A percentile compares a stretch with the other conserved stretches of the same genome.
phyloP scores from a whole-genome alignment of 1,140 invertebrate species.

The Psix sp. region DNA sequence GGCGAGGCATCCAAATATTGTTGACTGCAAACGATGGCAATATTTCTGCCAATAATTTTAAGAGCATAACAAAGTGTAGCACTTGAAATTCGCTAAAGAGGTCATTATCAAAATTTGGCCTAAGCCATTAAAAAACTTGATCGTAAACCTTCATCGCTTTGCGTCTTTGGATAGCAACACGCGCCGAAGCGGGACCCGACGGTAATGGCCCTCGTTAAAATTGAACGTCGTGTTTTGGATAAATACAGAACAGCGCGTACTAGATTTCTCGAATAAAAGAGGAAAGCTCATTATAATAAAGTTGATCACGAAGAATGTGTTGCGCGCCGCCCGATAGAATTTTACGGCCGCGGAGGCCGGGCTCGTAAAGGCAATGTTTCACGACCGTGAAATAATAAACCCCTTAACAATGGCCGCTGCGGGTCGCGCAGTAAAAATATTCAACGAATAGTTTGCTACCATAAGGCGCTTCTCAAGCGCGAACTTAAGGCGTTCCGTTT shows the following conservation, averaged over 20 bases:
- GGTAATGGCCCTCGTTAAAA: conserved; percentile 54
- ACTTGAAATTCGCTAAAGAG: too few relatives aligned
- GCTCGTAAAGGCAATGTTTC: conserved; percentile 63
- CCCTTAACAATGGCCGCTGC: conserved; percentile 58
- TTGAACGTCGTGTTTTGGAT: conserved; percentile 53
- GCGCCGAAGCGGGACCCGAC: conserved; percentile 16
- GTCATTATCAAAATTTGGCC: too few relatives aligned
- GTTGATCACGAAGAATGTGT: conserved; percentile 60
- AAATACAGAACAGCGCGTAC: conserved; percentile 47
- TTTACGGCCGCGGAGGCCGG: conserved; percentile 51
- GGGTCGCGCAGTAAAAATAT: conserved; percentile 59
- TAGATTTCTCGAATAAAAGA: conserved; percentile 59
- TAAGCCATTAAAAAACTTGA: conserved; percentile 1
- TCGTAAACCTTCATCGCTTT: conserved; percentile 16
- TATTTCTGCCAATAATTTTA: too few relatives aligned
- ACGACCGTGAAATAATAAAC: conserved; percentile 64
- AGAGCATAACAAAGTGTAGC: too few relatives aligned
- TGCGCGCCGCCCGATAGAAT: conserved; percentile 54
- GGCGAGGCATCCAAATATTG: too few relatives aligned
- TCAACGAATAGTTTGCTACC: conserved; percentile 58
- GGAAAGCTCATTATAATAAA: conserved; percentile 61
- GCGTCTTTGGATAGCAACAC: background rate
- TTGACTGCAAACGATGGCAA: too few relatives aligned
- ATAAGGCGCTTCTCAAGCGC: conserved; percentile 58
- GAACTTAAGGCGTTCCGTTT: conserved; percentile 59